These are phyloP conservation scores for Pedionomus torquatus DNA, from an alignment of 2,113 vertebrate genomes.

Conservation along the genomic window DNA sequence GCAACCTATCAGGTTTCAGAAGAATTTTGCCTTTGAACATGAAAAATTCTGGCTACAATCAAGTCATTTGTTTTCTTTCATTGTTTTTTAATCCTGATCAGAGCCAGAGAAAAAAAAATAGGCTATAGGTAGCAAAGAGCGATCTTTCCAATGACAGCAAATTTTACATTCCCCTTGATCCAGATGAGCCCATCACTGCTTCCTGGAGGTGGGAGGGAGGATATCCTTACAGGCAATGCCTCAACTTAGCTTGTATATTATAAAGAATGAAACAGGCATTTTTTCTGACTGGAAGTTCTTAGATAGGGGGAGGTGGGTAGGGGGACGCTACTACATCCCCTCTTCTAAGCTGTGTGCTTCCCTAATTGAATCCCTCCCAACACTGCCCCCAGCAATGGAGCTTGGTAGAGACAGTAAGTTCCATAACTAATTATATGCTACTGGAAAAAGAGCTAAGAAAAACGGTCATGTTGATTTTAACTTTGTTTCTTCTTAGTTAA, in stretches of 20 bases:
- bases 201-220: background rate
- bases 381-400: background rate
- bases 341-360: background rate
- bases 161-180: background rate
- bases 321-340: background rate
- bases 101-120: background rate
- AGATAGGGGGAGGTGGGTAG: background rate
- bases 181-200: background rate
- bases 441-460: background rate
- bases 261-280: background rate
- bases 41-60: background rate
- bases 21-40: background rate
- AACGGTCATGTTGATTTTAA: background rate
- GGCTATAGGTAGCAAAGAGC: background rate
- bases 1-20: background rate
- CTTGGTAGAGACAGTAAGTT: background rate
- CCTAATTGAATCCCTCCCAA: background rate
- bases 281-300: background rate
- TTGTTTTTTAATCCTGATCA: background rate
- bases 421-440: fast-evolving
- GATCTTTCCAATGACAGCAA: background rate
- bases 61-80: background rate
- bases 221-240: background rate
- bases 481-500: background rate
- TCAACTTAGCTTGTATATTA: background rate